Evolutionary conservation across 1,140 invertebrate species (phyloP).

Genomic region (Bombus waltoni): DNA sequence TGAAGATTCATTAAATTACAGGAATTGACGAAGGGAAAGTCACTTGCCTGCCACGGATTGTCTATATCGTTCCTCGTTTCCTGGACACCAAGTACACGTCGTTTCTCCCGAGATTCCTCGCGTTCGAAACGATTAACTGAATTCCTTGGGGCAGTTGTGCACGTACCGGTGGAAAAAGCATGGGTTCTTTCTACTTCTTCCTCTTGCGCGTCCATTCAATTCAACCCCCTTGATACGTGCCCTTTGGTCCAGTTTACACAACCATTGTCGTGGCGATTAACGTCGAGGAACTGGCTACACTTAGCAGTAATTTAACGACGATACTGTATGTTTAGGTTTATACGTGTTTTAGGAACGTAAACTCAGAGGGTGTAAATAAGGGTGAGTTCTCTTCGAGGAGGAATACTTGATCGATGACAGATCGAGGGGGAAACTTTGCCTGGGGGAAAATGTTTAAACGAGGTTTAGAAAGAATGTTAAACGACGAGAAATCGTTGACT

Average conservation of each 20-base stretch:
- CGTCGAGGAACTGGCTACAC: background rate
- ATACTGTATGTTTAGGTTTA: background rate
- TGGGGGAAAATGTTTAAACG: background rate
- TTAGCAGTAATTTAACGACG: background rate
- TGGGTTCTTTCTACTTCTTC: constrained; percentile 8
- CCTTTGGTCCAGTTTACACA: background rate
- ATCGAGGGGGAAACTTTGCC: too few relatives aligned
- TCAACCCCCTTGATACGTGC: background rate
- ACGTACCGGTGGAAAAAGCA: constrained; percentile 7
- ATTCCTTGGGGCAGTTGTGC: constrained; percentile 34
- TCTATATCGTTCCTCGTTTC: constrained; percentile 20
- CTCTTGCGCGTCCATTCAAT: background rate
- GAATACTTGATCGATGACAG: background rate
- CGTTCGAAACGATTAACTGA: constrained; percentile 45
- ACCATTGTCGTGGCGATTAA: background rate
- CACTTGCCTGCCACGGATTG: constrained; percentile 31
- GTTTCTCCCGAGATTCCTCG: constrained; percentile 34
- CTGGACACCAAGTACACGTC: background rate
- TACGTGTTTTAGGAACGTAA: background rate
- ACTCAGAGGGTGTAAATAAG: background rate
- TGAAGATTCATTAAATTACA: constrained; percentile 35
- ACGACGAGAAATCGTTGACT: too few relatives aligned
- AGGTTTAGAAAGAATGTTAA: background rate
- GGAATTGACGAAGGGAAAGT: background rate
- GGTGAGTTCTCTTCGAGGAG: background rate